Base-by-base conservation (phyloP, 2,113 vertebrate genomes). In the Regulus satrapa region DNA sequence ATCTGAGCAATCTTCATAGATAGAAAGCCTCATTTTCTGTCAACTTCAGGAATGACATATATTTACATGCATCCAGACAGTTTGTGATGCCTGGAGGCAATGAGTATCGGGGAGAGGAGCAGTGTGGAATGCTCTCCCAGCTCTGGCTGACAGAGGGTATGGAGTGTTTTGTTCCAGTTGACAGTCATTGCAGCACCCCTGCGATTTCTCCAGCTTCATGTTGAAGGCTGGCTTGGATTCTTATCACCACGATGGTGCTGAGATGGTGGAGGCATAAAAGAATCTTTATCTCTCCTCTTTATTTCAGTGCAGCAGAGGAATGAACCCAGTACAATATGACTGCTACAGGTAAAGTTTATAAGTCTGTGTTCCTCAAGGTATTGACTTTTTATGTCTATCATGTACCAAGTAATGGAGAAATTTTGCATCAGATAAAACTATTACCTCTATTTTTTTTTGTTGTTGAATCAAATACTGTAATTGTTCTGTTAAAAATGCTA, bases 141-240 rank as follows among this genome's bases (percentile, higher is more conserved):
- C n/a, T 83, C 82, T 74, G 61, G 72, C 78, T 94, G 93, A 89
- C 93, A 92, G 90, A 90, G 75, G 63, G 92, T 94, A 93, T 85
- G 93, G 78, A 96, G 92, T 94, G 88, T 94, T 95, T 89, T 91
- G 74, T 93, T 89, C 89, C 88, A 85, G 59, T 83, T 96, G 95
- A 96, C 91, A 93, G 78, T 66, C 0, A 0, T 62, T 71, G 59
- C 67, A 90, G 94, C 59, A 93, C 78, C 51, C 75, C 92, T 96
- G 89, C n/a, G 90, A 96, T 95, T 96, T 95, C 85, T 96, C 94
- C 76, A 92, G 88, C 89, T 92, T 75, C 10, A 46, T 93, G 94
- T 92, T 93, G 93, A 95, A 94, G 96, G 92, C 85, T 96, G 59
- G 20, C 85, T 56, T 93, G 55, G 71, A 63, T 77, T 69, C 89